These are phyloP conservation scores for Orientallactaga sibirica DNA, from an alignment of 2,797 vertebrate genomes.

Conservation along the genomic window DNA sequence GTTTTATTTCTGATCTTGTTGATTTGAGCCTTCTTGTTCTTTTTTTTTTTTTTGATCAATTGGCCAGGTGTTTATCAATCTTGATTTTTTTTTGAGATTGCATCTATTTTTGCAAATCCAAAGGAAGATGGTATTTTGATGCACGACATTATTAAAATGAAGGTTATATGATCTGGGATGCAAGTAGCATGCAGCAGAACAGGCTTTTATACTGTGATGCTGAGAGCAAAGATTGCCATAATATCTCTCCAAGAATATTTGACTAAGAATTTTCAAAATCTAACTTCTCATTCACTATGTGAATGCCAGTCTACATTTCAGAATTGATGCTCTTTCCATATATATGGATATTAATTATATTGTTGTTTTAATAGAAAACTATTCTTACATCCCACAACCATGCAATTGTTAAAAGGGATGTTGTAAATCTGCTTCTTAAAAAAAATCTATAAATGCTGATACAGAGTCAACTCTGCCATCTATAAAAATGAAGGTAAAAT, in stretches of 20 bases:
- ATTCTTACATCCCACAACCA: background rate
- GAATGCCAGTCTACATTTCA: background rate
- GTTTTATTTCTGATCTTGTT: too few species aligned
- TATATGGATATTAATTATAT: background rate
- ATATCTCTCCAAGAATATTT: background rate
- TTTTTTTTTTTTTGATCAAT: too few species aligned
- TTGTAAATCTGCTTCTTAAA: background rate
- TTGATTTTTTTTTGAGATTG: background rate
- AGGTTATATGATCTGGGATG: background rate
- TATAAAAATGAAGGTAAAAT: background rate
- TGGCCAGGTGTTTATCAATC: too few species aligned
- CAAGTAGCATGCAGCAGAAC: background rate
- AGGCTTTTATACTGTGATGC: background rate
- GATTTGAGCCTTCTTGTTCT: too few species aligned
- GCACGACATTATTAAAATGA: background rate
- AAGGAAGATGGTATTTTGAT: background rate
- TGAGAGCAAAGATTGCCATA: background rate
- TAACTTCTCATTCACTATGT: background rate
- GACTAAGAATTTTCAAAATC: background rate
- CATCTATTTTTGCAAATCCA: background rate
- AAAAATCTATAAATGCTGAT: background rate
- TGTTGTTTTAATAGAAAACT: background rate
- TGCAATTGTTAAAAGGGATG: background rate
- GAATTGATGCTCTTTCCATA: background rate
- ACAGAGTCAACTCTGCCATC: background rate